A percentile compares a stretch with the other conserved stretches of the same genome.
Conservation (phyloP, 2,888 invertebrate genomes). For the Leucania comma region DNA sequence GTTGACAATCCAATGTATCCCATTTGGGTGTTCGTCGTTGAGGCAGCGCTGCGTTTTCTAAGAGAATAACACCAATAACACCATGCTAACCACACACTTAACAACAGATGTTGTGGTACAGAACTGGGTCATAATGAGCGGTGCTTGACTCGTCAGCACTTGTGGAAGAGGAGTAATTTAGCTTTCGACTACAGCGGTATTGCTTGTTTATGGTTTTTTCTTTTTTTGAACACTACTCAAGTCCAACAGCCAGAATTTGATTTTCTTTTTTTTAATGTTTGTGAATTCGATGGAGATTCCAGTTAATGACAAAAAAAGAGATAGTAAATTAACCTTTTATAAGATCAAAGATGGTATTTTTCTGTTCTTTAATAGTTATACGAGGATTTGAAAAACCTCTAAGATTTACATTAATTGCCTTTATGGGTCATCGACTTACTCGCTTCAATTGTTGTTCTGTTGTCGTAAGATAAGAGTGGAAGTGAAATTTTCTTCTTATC, state of each 20-base stretch:
- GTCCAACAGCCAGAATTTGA: not conserved
- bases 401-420: too few relatives aligned
- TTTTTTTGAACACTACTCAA: conserved; percentile 5
- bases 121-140: conserved; percentile 68
- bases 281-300: too few relatives aligned
- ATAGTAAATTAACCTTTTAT: too few relatives aligned
- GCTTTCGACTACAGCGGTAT: conserved; percentile 35
- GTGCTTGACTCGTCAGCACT: conserved; percentile 65
- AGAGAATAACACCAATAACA: too few relatives aligned
- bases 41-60: too few relatives aligned
- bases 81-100: too few relatives aligned
- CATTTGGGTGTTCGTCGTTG: too few relatives aligned
- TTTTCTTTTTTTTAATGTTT: not conserved
- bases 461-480: not conserved
- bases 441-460: not conserved
- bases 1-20: too few relatives aligned
- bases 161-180: conserved; percentile 45
- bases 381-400: too few relatives aligned
- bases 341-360: too few relatives aligned
- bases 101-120: conserved; percentile 3
- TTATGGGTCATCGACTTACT: not conserved
- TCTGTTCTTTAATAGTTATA: too few relatives aligned
- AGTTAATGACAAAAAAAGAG: too few relatives aligned
- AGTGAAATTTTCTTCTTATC: not conserved
- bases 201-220: conserved; percentile 9